Conservation (phyloP, 1,140 invertebrate species). For the Teleopsis dalmanni region DNA sequence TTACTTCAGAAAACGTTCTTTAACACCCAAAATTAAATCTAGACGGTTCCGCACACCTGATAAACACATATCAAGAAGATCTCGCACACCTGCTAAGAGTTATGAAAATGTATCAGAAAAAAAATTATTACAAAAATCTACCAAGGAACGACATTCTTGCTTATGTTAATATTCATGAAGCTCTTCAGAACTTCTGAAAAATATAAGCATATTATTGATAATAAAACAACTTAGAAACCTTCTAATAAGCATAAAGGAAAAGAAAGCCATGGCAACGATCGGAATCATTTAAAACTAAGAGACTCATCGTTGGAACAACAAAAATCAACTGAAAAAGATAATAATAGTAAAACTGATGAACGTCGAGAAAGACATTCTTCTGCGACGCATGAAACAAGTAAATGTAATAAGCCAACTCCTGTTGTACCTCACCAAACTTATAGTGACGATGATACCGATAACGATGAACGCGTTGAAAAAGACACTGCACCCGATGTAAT, state of each 20-base stretch:
- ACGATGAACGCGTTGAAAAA: conserved; percentile 28
- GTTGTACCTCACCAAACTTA: conserved; percentile 57
- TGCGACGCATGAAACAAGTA: neutral
- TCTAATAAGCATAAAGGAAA: conserved; percentile 45
- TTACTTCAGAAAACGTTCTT: no score
- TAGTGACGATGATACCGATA: conserved; percentile 52
- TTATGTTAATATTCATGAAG: conserved; percentile 9
- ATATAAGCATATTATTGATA: conserved; percentile 53
- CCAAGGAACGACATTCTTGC: no score
- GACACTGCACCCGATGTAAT: conserved; percentile 26
- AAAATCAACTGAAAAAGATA: conserved; percentile 13
- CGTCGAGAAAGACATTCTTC: neutral
- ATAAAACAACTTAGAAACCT: conserved; percentile 48
- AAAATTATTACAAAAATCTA: no score
- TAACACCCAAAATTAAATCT: no score
- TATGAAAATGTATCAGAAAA: neutral
- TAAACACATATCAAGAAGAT: neutral
- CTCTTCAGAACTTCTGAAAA: conserved; percentile 50
- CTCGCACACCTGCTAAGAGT: neutral
- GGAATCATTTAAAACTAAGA: conserved; percentile 9
- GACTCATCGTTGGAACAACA: neutral
- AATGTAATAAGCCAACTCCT: conserved; percentile 38
- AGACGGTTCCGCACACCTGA: neutral
- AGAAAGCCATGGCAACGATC: conserved; percentile 7
- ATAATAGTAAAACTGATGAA: conserved; percentile 1